These are phyloP conservation scores for Epinephelus malabaricus DNA, from an alignment of 2,797 vertebrate genomes.

Conservation along the genomic window DNA sequence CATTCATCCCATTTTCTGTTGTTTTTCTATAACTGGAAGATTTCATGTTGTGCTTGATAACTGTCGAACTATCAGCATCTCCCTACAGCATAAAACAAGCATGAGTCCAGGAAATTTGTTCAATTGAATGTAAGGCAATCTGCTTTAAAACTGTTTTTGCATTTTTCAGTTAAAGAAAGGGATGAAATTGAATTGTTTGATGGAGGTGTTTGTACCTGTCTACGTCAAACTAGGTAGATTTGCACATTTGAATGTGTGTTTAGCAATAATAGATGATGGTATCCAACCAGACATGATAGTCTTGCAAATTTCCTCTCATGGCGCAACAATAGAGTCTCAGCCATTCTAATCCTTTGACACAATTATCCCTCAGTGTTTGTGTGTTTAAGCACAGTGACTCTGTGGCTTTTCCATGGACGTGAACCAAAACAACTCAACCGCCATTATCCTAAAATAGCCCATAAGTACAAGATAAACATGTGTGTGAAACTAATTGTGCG, in stretches of 20 bases:
- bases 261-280: conserved; percentile 34
- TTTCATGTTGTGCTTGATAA: not conserved
- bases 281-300: conserved; percentile 66
- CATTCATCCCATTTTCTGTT: not conserved
- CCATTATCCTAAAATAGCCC: conserved; percentile 74
- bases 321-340: conserved; percentile 72
- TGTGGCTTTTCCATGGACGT: conserved; percentile 68
- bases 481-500: conserved; percentile 75
- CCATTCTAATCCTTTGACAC: conserved; percentile 73
- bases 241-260: conserved; percentile 39
- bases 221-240: not conserved
- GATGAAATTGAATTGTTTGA: not conserved
- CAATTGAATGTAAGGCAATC: not conserved
- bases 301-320: conserved; percentile 66
- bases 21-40: not conserved
- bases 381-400: conserved; percentile 68
- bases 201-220: not conserved
- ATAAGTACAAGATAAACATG: conserved; percentile 76
- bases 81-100: not conserved
- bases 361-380: conserved; percentile 73
- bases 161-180: not conserved
- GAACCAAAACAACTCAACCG: conserved; percentile 76
- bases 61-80: not conserved
- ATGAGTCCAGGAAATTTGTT: not conserved
- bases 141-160: not conserved